Percentiles rank a stretch among this genome's conserved stretches.
Conservation (phyloP, 1,140 invertebrate species). For the Drosophila melanica region DNA sequence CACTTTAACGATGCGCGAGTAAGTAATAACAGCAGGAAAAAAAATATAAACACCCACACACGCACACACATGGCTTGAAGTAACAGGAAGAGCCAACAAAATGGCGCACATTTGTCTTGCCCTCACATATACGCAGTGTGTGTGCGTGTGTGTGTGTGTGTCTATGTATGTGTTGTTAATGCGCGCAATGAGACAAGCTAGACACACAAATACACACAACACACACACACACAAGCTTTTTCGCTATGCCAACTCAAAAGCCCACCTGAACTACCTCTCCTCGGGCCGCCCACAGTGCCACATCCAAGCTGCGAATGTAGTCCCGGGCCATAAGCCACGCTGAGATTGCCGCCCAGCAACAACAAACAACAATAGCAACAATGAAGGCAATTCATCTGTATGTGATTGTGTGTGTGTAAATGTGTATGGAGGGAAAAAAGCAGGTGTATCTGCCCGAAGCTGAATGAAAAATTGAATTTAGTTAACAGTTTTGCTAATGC, state of each 20-base stretch:
- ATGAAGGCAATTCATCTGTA: conserved; percentile 2
- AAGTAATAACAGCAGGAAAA: conserved; percentile 75
- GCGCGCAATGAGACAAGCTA: conserved; percentile 65
- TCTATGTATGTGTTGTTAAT: conserved; percentile 47
- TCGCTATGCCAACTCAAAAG: not conserved
- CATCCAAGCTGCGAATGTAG: conserved; percentile 46
- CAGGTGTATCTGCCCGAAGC: not conserved
- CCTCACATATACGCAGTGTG: not conserved
- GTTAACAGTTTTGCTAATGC: not conserved
- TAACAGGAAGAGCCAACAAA: conserved; percentile 56
- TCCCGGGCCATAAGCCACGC: conserved; percentile 16
- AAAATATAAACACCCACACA: conserved; percentile 15
- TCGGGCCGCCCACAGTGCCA: not conserved
- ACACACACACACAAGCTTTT: conserved; percentile 21
- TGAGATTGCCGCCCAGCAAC: conserved; percentile 56
- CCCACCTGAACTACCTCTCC: not conserved
- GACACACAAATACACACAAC: conserved; percentile 30
- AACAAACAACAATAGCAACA: conserved; percentile 23
- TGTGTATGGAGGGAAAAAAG: not conserved
- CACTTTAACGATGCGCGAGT: conserved; percentile 82
- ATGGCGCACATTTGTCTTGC: conserved; percentile 68
- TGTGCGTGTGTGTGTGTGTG: conserved; percentile 23
- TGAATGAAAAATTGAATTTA: not conserved
- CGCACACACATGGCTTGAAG: conserved; percentile 14
- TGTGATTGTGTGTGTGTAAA: not conserved